These are phyloP conservation scores for Pristionchus fissidentatus DNA, from an alignment of 2,888 invertebrate genomes.

Conservation along the genomic window DNA sequence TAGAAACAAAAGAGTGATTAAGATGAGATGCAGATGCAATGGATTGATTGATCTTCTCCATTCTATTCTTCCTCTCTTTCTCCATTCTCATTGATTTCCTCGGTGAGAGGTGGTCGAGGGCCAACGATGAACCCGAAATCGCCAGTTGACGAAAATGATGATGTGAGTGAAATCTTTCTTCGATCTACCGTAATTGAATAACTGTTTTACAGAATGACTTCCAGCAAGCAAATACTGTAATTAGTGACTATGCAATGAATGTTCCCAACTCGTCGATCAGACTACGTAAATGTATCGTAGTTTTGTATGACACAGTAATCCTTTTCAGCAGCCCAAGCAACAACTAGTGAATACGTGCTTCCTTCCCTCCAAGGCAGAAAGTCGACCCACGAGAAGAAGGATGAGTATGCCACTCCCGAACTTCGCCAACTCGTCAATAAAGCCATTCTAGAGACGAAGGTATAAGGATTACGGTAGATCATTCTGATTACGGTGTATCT, in stretches of 20 bases:
- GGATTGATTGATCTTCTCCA: neutral
- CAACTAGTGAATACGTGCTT: conserved; percentile 18
- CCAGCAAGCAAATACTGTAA: conserved; percentile 2
- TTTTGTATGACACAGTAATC: neutral
- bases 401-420: conserved; percentile 25
- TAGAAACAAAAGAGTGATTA: neutral
- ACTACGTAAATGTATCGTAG: conserved; percentile 5
- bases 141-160: conserved; percentile 2
- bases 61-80: neutral
- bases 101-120: conserved; percentile 15
- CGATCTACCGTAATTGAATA: neutral
- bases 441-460: conserved; percentile 24
- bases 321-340: neutral
- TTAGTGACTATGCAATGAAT: conserved; percentile 41
- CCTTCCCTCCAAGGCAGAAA: neutral
- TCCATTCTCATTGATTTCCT: conserved; percentile 1
- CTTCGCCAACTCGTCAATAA: conserved; percentile 14
- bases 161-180: neutral
- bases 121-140: conserved; percentile 6
- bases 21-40: neutral
- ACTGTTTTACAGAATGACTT: neutral
- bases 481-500: neutral
- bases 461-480: neutral
- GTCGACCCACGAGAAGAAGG: neutral
- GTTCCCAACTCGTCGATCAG: conserved; percentile 29